Percentiles rank a stretch among this genome's conserved stretches.
Evolutionary conservation across 2,113 vertebrate genomes (phyloP).

Genomic region (Ctenodactylus gundi): DNA sequence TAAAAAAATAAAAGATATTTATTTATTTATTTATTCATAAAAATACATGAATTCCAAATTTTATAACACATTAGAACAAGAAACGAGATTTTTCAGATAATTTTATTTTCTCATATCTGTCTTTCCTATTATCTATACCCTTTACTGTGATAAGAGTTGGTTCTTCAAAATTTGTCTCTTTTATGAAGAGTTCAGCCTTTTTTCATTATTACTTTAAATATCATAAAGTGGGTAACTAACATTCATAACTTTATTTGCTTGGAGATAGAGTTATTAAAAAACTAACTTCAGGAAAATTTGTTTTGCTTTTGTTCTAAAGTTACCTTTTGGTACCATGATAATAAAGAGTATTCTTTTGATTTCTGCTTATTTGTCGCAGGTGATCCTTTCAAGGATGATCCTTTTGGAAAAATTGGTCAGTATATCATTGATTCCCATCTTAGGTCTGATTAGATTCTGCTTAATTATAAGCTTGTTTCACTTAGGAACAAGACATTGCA

Average conservation of each 20-base stretch:
- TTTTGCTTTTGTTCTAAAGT: conserved; percentile 47
- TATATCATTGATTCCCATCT: conserved; percentile 55
- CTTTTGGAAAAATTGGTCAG: conserved; percentile 95
- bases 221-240: background rate
- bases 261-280: background rate
- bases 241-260: conserved; percentile 47
- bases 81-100: conserved; percentile 59
- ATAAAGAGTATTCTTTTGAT: conserved; percentile 34
- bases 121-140: background rate
- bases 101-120: background rate
- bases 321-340: conserved; percentile 14
- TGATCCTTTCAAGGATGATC: conserved; percentile 98
- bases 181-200: background rate
- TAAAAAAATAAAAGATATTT: too few relatives aligned
- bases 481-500: conserved; percentile 31
- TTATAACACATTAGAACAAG: too few relatives aligned
- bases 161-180: conserved; percentile 31
- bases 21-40: too few relatives aligned
- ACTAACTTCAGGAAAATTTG: background rate
- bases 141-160: background rate
- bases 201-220: conserved; percentile 30
- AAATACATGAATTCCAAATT: too few relatives aligned
- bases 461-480: conserved; percentile 22
- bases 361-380: conserved; percentile 80
- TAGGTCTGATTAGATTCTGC: conserved; percentile 21